Evolutionary conservation across 2,113 vertebrate genomes (phyloP).

Genomic region (Talpa occidentalis): DNA sequence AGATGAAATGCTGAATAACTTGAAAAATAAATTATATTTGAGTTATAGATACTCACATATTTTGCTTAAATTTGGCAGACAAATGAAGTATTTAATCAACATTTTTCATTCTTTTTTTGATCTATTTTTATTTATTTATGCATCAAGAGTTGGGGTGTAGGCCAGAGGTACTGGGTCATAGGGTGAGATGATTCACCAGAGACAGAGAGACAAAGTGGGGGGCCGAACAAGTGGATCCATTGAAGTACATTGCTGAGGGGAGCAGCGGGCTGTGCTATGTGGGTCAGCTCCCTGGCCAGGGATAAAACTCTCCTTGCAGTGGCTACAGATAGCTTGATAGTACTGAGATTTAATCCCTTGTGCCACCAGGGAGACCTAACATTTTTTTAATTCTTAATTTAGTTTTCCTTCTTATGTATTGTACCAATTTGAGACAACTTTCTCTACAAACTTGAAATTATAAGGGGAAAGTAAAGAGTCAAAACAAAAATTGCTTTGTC

Average conservation of each 20-base stretch:
- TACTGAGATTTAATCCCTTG: no score
- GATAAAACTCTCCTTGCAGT: rapidly evolving
- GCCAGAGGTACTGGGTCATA: no score
- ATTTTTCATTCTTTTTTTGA: neutral
- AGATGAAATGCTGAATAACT: neutral
- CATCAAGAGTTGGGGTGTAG: no score
- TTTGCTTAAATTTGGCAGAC: neutral
- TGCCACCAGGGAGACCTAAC: no score
- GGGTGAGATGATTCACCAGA: no score
- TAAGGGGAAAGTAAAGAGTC: neutral
- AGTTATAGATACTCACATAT: neutral
- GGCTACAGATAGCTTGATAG: no score
- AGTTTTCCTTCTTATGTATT: neutral
- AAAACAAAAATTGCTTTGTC: neutral
- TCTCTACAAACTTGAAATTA: neutral
- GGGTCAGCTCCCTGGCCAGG: no score
- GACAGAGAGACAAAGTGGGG: no score
- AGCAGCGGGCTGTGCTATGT: no score
- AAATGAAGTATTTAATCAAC: neutral
- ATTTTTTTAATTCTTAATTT: neutral
- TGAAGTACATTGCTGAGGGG: no score
- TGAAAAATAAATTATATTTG: neutral
- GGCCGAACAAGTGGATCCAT: no score
- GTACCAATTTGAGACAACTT: neutral
- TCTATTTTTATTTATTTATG: no score